A percentile compares a stretch with the other conserved stretches of the same genome.
phyloP scores from a whole-genome alignment of 2,888 invertebrate genomes.

The Syrphus vitripennis region DNA sequence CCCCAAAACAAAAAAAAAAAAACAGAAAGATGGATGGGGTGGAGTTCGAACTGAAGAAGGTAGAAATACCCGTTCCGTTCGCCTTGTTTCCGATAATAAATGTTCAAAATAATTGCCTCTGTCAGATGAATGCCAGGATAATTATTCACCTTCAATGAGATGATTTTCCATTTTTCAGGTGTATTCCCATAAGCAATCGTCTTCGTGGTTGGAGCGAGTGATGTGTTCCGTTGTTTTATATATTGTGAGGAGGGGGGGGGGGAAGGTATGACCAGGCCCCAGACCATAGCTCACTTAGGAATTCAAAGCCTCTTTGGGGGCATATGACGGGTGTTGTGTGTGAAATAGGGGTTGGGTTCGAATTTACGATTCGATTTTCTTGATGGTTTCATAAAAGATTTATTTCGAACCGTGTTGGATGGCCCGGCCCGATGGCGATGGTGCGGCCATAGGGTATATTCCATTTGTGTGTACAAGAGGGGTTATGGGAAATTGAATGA shows the following conservation, averaged over 20 bases:
- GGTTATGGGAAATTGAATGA: background rate
- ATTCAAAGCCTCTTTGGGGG: constrained; percentile 5
- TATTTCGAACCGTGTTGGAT: constrained; percentile 25
- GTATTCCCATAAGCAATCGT: constrained; percentile 52
- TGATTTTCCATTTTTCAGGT: constrained; percentile 71
- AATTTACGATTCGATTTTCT: constrained; percentile 66
- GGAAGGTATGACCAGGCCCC: no score
- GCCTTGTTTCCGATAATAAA: constrained; percentile 51
- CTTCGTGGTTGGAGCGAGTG: background rate
- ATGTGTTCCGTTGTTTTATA: background rate
- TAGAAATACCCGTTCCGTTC: background rate
- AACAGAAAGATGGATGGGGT: background rate
- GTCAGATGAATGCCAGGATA: constrained; percentile 64
- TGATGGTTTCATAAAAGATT: constrained; percentile 71
- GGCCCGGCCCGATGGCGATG: background rate
- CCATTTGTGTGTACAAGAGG: background rate
- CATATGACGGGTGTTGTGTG: background rate
- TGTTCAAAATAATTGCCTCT: constrained; percentile 66
- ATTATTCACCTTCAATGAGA: constrained; percentile 70
- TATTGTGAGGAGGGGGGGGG: no score
- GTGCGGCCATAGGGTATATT: background rate
- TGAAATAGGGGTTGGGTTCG: constrained; percentile 7
- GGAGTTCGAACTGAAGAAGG: background rate
- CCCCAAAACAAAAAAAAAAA: no score
- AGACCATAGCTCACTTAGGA: background rate